phyloP scores from a whole-genome alignment of 2,797 vertebrate species.

The Acipenser transmontanus region DNA sequence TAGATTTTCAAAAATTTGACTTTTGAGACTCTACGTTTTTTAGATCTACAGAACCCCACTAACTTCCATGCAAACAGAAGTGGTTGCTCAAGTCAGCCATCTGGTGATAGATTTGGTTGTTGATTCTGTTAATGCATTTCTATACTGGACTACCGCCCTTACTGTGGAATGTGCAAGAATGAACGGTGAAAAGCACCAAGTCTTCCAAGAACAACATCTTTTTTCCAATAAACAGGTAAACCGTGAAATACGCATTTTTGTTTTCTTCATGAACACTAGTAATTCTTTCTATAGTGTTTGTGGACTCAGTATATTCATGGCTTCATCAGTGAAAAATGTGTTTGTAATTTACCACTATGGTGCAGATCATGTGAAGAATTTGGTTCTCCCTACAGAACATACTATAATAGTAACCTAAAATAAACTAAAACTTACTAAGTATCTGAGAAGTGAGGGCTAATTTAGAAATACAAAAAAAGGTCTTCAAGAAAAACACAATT shows the following conservation, averaged over 20 bases:
- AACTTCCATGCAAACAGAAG: conserved; percentile 33
- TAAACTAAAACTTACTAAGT: no score
- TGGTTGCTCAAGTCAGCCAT: conserved; percentile 37
- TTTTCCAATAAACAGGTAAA: conserved; percentile 58
- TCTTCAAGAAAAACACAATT: no score
- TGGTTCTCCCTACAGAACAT: no score
- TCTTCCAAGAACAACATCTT: conserved; percentile 47
- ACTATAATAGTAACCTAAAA: no score
- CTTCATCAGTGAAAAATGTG: no score
- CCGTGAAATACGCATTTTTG: not conserved
- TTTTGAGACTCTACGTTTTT: not conserved
- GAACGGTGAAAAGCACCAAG: conserved; percentile 45
- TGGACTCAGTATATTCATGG: no score
- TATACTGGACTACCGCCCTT: conserved; percentile 58
- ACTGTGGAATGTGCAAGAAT: conserved; percentile 54
- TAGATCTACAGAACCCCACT: conserved; percentile 59
- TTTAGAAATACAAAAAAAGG: no score
- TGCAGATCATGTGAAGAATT: no score
- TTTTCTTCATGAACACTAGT: no score
- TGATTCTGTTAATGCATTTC: conserved; percentile 55
- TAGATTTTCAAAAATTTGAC: conserved; percentile 4
- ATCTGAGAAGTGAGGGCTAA: no score
- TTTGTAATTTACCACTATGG: no score
- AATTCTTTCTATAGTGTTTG: no score
- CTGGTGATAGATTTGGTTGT: conserved; percentile 51